Conservation (phyloP, 2,888 invertebrate genomes). For the Tetheella fluctuosa region DNA sequence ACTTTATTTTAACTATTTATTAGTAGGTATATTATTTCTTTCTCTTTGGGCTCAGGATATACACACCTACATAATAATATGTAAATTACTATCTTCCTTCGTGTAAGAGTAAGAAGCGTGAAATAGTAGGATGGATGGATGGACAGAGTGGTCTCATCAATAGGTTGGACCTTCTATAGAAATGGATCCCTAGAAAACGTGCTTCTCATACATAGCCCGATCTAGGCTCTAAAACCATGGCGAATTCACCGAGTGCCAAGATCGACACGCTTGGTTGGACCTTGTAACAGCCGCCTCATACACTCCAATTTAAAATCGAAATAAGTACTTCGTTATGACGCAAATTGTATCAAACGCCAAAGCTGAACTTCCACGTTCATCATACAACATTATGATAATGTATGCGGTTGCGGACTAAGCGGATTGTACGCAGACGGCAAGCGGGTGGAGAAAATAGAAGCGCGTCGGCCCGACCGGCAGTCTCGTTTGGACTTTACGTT, state of each 20-base stretch:
- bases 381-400: constrained; percentile 5
- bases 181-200: not conserved
- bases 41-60: too few species aligned
- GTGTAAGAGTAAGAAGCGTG: too few species aligned
- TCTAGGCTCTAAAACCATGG: not conserved
- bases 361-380: constrained; percentile 11
- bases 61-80: too few species aligned
- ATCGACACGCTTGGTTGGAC: constrained; percentile 1
- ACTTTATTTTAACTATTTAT: too few species aligned
- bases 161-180: not conserved
- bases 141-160: too few species aligned
- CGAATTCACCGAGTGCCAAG: not conserved
- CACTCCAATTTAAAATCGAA: not conserved
- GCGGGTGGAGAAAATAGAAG: constrained; percentile 21
- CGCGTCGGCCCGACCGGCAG: constrained; percentile 28
- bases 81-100: too few species aligned
- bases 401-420: constrained; percentile 7
- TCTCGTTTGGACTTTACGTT: constrained; percentile 34
- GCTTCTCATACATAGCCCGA: not conserved
- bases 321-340: constrained; percentile 9
- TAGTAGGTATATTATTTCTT: too few species aligned
- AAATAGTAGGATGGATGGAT: too few species aligned
- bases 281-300: not conserved
- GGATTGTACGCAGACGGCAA: constrained; percentile 22
- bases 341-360: constrained; percentile 28